A percentile compares a stretch with the other conserved stretches of the same genome.
phyloP scores from a whole-genome alignment of 1,140 invertebrate species.

The Drosophila navojoa region DNA sequence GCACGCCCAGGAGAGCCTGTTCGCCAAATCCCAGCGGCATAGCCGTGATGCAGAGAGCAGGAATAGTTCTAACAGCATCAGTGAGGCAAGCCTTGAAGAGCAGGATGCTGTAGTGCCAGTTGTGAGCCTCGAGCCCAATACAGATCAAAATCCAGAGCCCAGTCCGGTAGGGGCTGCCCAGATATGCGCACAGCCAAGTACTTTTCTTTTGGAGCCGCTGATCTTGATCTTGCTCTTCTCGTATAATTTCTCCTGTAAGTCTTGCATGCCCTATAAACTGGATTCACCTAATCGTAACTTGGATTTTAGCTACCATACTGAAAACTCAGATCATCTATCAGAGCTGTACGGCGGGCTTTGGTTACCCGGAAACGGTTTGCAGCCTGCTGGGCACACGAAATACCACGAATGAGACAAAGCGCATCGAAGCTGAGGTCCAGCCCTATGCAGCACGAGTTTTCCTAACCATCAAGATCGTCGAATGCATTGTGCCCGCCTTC shows the following conservation, averaged over 20 bases:
- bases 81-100: constrained; percentile 9
- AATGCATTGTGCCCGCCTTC: constrained; percentile 85
- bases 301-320: constrained; percentile 84
- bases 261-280: no score
- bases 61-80: constrained; percentile 20
- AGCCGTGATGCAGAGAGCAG: constrained; percentile 1
- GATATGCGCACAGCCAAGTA: constrained; percentile 7
- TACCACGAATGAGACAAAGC: constrained; percentile 83
- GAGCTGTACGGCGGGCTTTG: constrained; percentile 84
- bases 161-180: neutral
- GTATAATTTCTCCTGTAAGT: constrained; percentile 80
- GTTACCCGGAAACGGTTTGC: constrained; percentile 84
- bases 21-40: constrained; percentile 38
- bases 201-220: constrained; percentile 69
- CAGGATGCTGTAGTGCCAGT: neutral
- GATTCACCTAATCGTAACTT: no score
- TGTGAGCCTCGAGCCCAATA: neutral
- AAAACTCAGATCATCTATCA: constrained; percentile 85
- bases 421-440: constrained; percentile 86
- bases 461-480: constrained; percentile 85
- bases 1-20: constrained; percentile 58
- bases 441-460: constrained; percentile 85
- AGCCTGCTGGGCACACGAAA: constrained; percentile 84
- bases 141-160: neutral
- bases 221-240: constrained; percentile 73